A percentile compares a stretch with the other conserved stretches of the same genome.
Evolutionary conservation across 2,113 vertebrate genomes (phyloP).

Genomic region (Onychostoma macrolepis): DNA sequence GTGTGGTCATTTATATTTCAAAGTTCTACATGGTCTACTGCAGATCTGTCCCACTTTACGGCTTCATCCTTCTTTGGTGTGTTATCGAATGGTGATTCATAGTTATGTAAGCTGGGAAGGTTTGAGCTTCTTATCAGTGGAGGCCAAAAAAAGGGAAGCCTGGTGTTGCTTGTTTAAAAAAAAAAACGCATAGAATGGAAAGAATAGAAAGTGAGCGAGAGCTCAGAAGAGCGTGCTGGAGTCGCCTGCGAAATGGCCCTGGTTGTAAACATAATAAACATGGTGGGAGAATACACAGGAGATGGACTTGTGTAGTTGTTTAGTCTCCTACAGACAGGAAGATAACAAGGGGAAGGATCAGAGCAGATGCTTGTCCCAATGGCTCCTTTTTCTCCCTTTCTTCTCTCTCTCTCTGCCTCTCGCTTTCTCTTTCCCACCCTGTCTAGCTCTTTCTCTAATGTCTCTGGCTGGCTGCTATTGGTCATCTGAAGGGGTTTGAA

Average conservation of each 20-base stretch:
- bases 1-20: neutral
- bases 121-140: slow-evolving; percentile 63
- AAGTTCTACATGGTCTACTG: neutral
- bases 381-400: slow-evolving; percentile 63
- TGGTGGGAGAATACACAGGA: slow-evolving; percentile 61
- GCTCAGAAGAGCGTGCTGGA: slow-evolving; percentile 40
- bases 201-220: slow-evolving; percentile 62
- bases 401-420: slow-evolving; percentile 38
- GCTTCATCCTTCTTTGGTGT: slow-evolving; percentile 27
- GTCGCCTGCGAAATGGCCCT: slow-evolving; percentile 65
- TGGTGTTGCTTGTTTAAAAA: slow-evolving; percentile 38
- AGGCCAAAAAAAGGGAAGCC: slow-evolving; percentile 65
- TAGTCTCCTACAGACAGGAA: slow-evolving; percentile 73
- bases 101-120: slow-evolving; percentile 67
- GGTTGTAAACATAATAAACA: slow-evolving; percentile 67
- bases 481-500: slow-evolving; percentile 71
- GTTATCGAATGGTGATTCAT: slow-evolving; percentile 63
- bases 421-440: slow-evolving; percentile 2
- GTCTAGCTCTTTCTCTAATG: slow-evolving; percentile 40
- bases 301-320: slow-evolving; percentile 75
- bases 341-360: slow-evolving; percentile 72
- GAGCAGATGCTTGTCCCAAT: slow-evolving; percentile 70
- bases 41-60: slow-evolving; percentile 31
- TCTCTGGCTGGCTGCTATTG: slow-evolving; percentile 55
- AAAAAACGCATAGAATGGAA: slow-evolving; percentile 36